Evolutionary conservation across 2,113 vertebrate genomes (phyloP), one percentile per base, ranked within the genome.

Genomic region (Cochlearius cochlearius): DNA sequence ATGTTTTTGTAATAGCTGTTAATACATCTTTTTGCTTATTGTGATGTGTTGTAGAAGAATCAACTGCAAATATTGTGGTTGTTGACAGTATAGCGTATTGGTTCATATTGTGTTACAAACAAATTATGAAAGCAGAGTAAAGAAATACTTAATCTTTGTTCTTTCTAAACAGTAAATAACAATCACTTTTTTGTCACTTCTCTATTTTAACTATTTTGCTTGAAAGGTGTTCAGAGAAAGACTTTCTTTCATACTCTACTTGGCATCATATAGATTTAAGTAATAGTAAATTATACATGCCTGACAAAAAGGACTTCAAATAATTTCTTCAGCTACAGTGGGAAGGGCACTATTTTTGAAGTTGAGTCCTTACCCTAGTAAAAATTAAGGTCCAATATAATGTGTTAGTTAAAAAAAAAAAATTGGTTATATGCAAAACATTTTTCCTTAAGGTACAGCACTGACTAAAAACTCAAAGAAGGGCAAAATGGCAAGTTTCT

Each of bases 231-330:
- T 86, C 23, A 58, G 55, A 79, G 78, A 58, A 22, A 26, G 56
- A 39, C 41, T 53, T 58, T 20, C 20, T 38, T 82, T 72, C 12
- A 9, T 88, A 6, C 27, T 71, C 23, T 27, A n/a, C 16, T 62
- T 19, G 4, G 12, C 34, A 68, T 60, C 0, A 0, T 77, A 32
- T 30, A 53, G 52, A 52, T 86, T 59, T 53, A 71, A 58, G 9
- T 60, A 53, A 26, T 10, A 66, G 49, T 49, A 66, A 76, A 16
- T 66, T 45, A 68, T 8, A 64, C 79, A 71, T 41, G 32, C 27
- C 55, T 66, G 27, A 55, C 39, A 39, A 76, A 66, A 88, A 67
- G 30, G 41, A n/a, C 49, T 92, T 73, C 4, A 62, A 27, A 76
- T 53, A 8, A 32, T 39, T 91, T 69, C 36, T 41, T 58, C 55